Evolutionary conservation across 2,888 invertebrate species (phyloP).

Genomic region (Cataglyphis livida): DNA sequence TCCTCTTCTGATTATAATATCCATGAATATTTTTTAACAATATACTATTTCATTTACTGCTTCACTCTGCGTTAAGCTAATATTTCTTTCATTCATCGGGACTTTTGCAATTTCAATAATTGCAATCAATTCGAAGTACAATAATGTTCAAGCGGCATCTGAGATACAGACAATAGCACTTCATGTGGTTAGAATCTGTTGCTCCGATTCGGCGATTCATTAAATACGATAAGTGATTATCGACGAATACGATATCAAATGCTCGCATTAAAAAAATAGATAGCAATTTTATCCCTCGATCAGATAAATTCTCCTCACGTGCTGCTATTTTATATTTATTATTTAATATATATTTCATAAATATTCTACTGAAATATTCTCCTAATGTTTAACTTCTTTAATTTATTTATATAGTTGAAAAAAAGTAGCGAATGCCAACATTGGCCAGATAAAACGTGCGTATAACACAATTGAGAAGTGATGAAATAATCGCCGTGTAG

Average conservation of each 20-base stretch:
- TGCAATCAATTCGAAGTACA: conserved; percentile 15
- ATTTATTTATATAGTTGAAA: background rate
- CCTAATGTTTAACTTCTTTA: background rate
- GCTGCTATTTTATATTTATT: background rate
- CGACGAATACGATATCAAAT: background rate
- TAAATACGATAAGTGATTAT: conserved; percentile 22
- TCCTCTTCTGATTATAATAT: background rate
- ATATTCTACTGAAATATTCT: too few relatives aligned
- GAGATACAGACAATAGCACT: background rate
- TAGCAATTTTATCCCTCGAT: conserved; percentile 1
- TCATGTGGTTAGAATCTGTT: background rate
- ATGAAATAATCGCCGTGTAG: conserved; percentile 1
- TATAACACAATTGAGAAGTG: conserved; percentile 13
- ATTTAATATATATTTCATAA: background rate
- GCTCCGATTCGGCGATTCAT: conserved; percentile 15
- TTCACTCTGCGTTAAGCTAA: background rate
- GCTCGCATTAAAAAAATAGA: conserved; percentile 10
- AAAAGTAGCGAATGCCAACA: background rate
- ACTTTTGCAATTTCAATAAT: conserved; percentile 17
- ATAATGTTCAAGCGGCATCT: conserved; percentile 1
- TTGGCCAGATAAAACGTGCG: background rate
- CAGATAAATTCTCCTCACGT: background rate
- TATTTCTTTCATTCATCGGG: background rate
- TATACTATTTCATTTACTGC: background rate
- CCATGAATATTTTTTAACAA: background rate